Percentiles rank a stretch among this genome's conserved stretches.
Conservation (phyloP, 2,888 invertebrate genomes). For the Thecophora atra region DNA sequence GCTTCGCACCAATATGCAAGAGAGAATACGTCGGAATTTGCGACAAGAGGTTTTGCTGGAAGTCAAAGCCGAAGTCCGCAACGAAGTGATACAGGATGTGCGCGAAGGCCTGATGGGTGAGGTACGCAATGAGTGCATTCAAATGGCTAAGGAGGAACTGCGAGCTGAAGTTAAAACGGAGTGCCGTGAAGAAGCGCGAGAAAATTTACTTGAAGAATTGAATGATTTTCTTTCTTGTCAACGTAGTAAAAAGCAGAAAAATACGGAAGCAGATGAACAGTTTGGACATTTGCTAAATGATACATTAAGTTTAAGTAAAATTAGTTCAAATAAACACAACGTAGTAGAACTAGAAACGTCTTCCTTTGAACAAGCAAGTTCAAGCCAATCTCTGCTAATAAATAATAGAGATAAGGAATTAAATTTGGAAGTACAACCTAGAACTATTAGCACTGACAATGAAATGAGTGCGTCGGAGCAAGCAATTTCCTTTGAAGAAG, state of each 20-base stretch:
- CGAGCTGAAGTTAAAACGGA: conserved; percentile 49
- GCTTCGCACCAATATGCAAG: conserved; percentile 43
- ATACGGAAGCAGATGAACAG: background rate
- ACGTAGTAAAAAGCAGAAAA: background rate
- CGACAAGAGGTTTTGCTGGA: conserved; percentile 43
- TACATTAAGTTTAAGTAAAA: background rate
- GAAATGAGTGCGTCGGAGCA: conserved; percentile 45
- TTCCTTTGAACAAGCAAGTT: background rate
- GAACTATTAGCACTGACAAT: conserved; percentile 37
- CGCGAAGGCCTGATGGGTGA: conserved; percentile 40
- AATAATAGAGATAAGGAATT: background rate
- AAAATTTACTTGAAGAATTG: conserved; percentile 54
- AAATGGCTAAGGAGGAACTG: conserved; percentile 41
- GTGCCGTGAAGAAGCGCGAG: conserved; percentile 53
- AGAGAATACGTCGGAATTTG: conserved; percentile 45
- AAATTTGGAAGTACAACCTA: background rate
- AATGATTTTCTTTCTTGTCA: conserved; percentile 50
- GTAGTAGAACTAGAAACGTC: too few species aligned
- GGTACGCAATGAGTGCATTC: conserved; percentile 42
- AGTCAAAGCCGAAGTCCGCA: conserved; percentile 46
- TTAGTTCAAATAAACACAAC: background rate
- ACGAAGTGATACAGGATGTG: conserved; percentile 43
- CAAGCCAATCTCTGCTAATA: background rate
- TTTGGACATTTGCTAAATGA: background rate
- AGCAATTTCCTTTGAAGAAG: background rate